Base-by-base conservation (phyloP, 2,888 invertebrate genomes). In the Lasioglossum morio region DNA sequence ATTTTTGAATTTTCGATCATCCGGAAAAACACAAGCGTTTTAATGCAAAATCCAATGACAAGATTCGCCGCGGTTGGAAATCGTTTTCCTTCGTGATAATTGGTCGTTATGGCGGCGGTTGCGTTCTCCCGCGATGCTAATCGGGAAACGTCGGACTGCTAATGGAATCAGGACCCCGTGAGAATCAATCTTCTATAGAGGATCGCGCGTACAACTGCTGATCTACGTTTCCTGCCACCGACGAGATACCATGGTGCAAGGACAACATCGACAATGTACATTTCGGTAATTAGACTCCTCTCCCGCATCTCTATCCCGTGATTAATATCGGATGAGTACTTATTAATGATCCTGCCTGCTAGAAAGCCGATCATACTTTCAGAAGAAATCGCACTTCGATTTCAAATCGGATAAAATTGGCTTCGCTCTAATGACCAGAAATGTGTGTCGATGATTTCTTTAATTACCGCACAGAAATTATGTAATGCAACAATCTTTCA, bases 61-160 rank as follows among this genome's bases (percentile, higher is more conserved):
- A 53, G 53, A 53, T 10, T n/a, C 53, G 81, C 57, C 74, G 60
- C 48, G 73, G 43, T 48, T 77, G 57, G 74, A 70, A 74, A 78
- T 83, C 70, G n/a, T 73, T 82, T 43, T 27, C 46, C 23, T 63
- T 23, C 37, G 40, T 37, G 74, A 75, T 84, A 84, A 84, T 84
- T 84, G 84, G 27, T 66, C 53, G 78, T 84, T 83, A 82, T 53
- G 53, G 19, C n/a, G 76, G 76, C 12, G 69, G 69, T 34, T 69
- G 69, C 40, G 40, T 66, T 37, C 19, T 48, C 66, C 23, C 66
- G 66, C 66, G 66, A 66, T 23, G 19, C 34, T 72, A 72, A 72
- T 46, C 34, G 46, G 57, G 72, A 37, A 37, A 37, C 16, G n/a
- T 27, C n/a, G 30, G 27, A 5, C 53, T 14, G 63, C 66, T 77